phyloP scores from a whole-genome alignment of 2,797 vertebrate species.

The Morelia viridis region DNA sequence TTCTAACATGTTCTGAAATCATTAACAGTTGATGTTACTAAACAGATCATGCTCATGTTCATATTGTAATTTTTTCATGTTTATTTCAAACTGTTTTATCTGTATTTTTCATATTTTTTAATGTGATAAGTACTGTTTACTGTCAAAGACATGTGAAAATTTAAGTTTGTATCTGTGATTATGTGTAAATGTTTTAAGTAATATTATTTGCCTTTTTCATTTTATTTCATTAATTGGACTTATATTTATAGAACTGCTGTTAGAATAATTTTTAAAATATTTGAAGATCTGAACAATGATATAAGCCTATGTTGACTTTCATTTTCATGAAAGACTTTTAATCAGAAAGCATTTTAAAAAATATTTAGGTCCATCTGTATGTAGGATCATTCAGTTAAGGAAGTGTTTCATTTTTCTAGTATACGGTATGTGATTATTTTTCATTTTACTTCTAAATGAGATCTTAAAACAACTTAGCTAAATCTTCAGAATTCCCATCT shows the following conservation, averaged over 20 bases:
- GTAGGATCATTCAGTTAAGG: neutral
- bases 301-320: neutral
- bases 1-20: conserved; percentile 22
- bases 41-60: conserved; percentile 27
- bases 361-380: neutral
- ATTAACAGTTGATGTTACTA: neutral
- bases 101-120: conserved; percentile 46
- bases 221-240: neutral
- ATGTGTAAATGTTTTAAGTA: conserved; percentile 18
- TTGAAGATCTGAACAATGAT: conserved; percentile 18
- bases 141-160: conserved; percentile 31
- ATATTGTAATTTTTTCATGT: conserved; percentile 50
- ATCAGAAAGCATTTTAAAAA: neutral
- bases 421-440: neutral
- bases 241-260: neutral
- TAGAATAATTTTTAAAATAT: neutral
- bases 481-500: neutral
- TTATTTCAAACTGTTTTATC: conserved; percentile 44
- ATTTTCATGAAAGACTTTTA: neutral
- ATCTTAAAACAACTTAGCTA: conserved; percentile 26
- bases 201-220: conserved; percentile 21
- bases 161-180: neutral
- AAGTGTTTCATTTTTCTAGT: neutral
- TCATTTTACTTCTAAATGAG: conserved; percentile 22
- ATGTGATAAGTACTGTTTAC: conserved; percentile 44